Conservation (phyloP, 2,797 vertebrate species). For the Babyrousa celebensis region DNA sequence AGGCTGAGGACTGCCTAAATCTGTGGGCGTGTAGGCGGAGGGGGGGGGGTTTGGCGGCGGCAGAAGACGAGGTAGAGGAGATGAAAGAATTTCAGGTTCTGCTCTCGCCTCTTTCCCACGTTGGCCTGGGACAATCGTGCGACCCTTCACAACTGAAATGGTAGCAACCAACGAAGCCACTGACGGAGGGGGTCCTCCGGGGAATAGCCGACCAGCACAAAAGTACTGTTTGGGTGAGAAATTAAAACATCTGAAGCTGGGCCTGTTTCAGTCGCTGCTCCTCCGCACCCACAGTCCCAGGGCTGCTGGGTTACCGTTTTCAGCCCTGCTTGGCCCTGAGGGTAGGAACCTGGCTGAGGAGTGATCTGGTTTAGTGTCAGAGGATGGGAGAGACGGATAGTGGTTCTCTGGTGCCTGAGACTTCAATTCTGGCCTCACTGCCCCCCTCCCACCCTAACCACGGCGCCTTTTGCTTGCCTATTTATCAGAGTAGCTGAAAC, state of each 20-base stretch:
- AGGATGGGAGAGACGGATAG: neutral
- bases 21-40: neutral
- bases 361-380: neutral
- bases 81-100: neutral
- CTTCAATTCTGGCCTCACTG: neutral
- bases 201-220: too few species aligned
- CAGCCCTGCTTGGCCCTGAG: neutral
- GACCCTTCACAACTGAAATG: neutral
- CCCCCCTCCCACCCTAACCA: neutral
- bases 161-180: neutral
- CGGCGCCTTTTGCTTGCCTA: neutral
- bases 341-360: neutral
- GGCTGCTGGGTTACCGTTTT: neutral
- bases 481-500: neutral
- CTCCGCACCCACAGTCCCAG: neutral
- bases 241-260: neutral
- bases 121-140: neutral
- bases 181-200: neutral
- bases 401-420: neutral
- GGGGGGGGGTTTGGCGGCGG: too few species aligned
- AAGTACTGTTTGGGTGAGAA: neutral
- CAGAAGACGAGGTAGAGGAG: too few species aligned
- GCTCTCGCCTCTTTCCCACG: neutral
- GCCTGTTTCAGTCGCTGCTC: accelerated
- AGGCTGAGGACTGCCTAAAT: neutral